Evolutionary conservation across 2,113 vertebrate species (phyloP).

Genomic region (Chamaetylas fuelleborni): DNA sequence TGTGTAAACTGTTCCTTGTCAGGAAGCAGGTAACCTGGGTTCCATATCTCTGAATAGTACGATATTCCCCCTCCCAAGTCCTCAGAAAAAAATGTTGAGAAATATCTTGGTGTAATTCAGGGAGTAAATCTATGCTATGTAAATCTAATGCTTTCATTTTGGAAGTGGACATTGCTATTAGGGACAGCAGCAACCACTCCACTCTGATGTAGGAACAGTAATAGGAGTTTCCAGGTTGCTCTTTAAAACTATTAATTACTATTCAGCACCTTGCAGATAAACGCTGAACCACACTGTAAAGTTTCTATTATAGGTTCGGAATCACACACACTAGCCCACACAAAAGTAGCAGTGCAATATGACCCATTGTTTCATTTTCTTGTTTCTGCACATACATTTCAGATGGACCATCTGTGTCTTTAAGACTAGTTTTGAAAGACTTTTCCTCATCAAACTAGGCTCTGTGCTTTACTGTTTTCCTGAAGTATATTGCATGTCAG

Average conservation of each 20-base stretch:
- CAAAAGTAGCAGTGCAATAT: background rate
- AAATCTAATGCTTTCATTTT: background rate
- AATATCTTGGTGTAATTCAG: background rate
- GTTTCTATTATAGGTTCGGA: background rate
- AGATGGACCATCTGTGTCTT: background rate
- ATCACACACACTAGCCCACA: background rate
- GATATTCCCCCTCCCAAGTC: background rate
- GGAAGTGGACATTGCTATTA: background rate
- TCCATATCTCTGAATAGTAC: background rate
- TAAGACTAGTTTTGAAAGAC: background rate
- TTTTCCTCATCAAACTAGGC: background rate
- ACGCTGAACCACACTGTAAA: background rate
- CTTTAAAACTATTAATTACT: background rate
- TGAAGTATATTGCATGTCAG: background rate
- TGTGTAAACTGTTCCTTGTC: background rate
- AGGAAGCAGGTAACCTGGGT: background rate
- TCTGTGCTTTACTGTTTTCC: background rate
- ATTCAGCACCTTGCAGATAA: background rate
- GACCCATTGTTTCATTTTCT: background rate
- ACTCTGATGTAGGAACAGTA: background rate
- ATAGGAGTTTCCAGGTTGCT: background rate
- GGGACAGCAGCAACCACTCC: accelerated
- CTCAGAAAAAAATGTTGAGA: background rate
- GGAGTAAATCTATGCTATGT: background rate
- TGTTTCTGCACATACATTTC: background rate